phyloP scores from a whole-genome alignment of 2,797 vertebrate genomes.

The Poeciliopsis paucimaculata region DNA sequence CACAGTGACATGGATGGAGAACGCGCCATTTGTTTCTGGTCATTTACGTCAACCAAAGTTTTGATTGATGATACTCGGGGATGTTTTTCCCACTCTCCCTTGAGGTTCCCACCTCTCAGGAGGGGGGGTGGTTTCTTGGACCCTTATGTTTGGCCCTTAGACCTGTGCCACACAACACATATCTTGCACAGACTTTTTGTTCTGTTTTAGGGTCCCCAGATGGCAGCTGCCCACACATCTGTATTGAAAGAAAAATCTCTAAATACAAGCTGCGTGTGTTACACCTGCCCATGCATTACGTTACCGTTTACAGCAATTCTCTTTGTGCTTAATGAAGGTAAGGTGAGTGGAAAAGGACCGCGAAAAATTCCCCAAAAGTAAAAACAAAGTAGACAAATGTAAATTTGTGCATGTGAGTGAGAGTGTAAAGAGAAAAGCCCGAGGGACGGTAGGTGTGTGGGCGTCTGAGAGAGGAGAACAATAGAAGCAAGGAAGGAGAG shows the following conservation, averaged over 20 bases:
- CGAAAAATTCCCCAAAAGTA: slow-evolving; percentile 55
- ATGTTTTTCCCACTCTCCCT: slow-evolving; percentile 89
- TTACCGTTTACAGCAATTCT: slow-evolving; percentile 12
- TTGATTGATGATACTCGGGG: slow-evolving; percentile 97
- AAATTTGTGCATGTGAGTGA: slow-evolving; percentile 55
- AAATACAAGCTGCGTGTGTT: slow-evolving; percentile 68
- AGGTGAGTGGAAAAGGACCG: slow-evolving; percentile 22
- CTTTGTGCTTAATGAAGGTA: slow-evolving; percentile 23
- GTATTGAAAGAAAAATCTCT: slow-evolving; percentile 82
- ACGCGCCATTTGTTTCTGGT: slow-evolving; percentile 85
- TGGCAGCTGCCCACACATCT: slow-evolving; percentile 96
- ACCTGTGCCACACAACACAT: slow-evolving; percentile 51
- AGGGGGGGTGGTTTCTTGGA: slow-evolving; percentile 63
- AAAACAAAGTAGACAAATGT: slow-evolving; percentile 64
- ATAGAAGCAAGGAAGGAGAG: slow-evolving; percentile 77
- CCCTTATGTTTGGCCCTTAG: slow-evolving; percentile 60
- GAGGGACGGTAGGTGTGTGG: slow-evolving; percentile 80
- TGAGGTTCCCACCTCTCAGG: slow-evolving; percentile 86
- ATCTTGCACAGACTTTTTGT: slow-evolving; percentile 66
- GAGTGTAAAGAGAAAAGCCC: slow-evolving; percentile 74
- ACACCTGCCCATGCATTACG: slow-evolving; percentile 7
- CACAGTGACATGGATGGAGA: slow-evolving; percentile 80
- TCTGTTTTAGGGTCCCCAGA: slow-evolving; percentile 79
- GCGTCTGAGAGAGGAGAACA: slow-evolving; percentile 82
- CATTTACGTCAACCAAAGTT: slow-evolving; percentile 89